These are phyloP conservation scores for Vanessa tameamea DNA, from an alignment of 1,140 invertebrate genomes.

Conservation along the genomic window DNA sequence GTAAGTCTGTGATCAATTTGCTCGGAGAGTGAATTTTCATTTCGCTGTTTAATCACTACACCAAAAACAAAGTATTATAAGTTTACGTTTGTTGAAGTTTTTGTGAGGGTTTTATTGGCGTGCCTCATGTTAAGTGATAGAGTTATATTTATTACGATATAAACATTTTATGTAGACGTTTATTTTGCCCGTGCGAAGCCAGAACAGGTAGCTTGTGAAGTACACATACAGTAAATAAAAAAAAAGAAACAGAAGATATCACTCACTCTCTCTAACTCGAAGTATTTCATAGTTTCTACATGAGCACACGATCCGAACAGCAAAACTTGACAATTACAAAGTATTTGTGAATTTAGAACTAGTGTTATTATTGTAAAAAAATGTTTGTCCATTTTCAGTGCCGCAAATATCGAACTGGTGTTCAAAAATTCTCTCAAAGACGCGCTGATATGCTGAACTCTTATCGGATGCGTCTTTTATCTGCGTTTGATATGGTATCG, in stretches of 20 bases:
- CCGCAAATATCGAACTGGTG: not conserved
- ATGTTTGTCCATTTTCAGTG: constrained; percentile 14
- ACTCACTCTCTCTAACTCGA: constrained; percentile 65
- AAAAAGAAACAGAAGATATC: not conserved
- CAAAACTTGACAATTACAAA: constrained; percentile 52
- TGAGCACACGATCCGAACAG: constrained; percentile 57
- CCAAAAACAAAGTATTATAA: too few species aligned
- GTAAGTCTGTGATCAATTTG: too few species aligned
- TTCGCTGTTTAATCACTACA: too few species aligned
- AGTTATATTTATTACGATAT: too few species aligned
- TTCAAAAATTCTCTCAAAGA: not conserved
- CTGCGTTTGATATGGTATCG: constrained; percentile 6
- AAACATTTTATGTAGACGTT: too few species aligned
- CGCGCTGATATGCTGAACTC: not conserved
- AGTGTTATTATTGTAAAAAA: constrained; percentile 10
- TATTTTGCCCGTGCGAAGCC: not conserved
- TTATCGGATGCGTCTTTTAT: constrained; percentile 11
- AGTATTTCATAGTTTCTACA: constrained; percentile 58
- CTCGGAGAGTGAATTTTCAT: too few species aligned
- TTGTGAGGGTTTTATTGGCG: too few species aligned
- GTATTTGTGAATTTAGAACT: constrained; percentile 3
- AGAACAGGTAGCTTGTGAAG: not conserved
- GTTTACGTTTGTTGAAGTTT: too few species aligned
- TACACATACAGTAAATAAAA: not conserved
- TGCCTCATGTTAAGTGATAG: too few species aligned